Base-by-base conservation (phyloP, 2,888 invertebrate genomes). In the Polydrusus pterygomalis region DNA sequence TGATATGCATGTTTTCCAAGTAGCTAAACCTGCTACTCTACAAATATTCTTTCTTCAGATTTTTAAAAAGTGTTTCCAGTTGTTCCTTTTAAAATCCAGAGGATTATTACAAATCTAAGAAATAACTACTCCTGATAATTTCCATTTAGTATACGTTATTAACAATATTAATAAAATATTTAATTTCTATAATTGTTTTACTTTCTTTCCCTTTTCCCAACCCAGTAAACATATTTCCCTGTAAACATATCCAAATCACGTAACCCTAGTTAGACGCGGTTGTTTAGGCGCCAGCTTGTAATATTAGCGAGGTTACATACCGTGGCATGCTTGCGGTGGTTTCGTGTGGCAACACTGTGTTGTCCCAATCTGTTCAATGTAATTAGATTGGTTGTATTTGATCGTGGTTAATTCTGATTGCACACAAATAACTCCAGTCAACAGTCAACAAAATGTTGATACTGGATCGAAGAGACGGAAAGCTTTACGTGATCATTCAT, bases 221-320 rank as follows among this genome's bases (percentile, higher is more conserved):
- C 0, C 30, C 15, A 9, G 18, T 38, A 67, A 67, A 67, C 40
- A 30, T 40, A 54, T 67, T 51, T 38, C 25, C 18, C 20, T 17
- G 20, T n/a, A 38, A 67, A 38, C 18, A 38, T 40, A 51, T 38
- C 40, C 67, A 20, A 67, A 54, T 67, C 67, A 67, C 67, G 67
- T 67, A 54, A 20, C 51, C 20, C 6, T 54, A 51, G 67, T 67
- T 67, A 40, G 67, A 38, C 49, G 17, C 17, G 54, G 25, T 67
- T 67, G 67, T 67, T 38, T 38, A 34, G 38, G 40, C 38, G 67
- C 67, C 51, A 18, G 51, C 54, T 67, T 54, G 54, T 54, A 54
- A 40, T 67, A 67, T 67, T 40, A 38, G 38, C 51, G 54, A 20
- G 54, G 40, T 60, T 60, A 38, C 58, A 60, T n/a, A 34, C 38